Base-by-base conservation (phyloP, 2,797 vertebrate genomes). In the Syngnathus acus region DNA sequence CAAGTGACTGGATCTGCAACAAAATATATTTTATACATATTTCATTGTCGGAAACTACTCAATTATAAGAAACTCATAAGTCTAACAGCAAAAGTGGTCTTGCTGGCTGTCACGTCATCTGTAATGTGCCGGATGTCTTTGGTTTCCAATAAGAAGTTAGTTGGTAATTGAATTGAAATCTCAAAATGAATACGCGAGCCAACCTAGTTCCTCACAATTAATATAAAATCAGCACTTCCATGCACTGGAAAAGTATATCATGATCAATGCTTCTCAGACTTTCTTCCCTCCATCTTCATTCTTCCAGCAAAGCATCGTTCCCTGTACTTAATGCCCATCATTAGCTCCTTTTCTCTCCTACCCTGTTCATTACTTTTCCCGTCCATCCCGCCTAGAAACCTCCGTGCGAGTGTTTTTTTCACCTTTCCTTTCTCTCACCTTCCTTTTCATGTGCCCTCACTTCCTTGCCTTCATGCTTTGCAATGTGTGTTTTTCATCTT, bases 231-330 rank as follows among this genome's bases (percentile, higher is more conserved):
- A 58, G 55, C 55, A 37, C 6, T 58, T 17, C 8, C 3, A 3
- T 58, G 14, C 38, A 40, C 58, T 6, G 17, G 9, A 42, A 6
- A 23, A 43, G 8, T 62, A 21, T 67, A 71, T 39, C 42, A 68
- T 75, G 62, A 83, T 82, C 78, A 78, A 80, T 72, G 72, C 45
- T 9, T 60, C 13, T 58, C 55, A 26, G 61, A 69, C 69, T 72
- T 68, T 8, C 54, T 72, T 64, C 73, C 65, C 68, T 61, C 57
- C 60, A 17, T 48, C 42, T 53, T 68, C 65, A 54, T 51, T 1
- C 0, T 8, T 32, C 67, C 45, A 19, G 23, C 66, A 71, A 57
- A 65, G 64, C 53, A 39, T 67, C 21, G 39, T 64, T 23, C 54
- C 21, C 26, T 9, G 32, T 32, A 32, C 32, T 32, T 4, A 32